Base-by-base conservation (phyloP, 2,113 vertebrate species). In the Odocoileus virginianus region DNA sequence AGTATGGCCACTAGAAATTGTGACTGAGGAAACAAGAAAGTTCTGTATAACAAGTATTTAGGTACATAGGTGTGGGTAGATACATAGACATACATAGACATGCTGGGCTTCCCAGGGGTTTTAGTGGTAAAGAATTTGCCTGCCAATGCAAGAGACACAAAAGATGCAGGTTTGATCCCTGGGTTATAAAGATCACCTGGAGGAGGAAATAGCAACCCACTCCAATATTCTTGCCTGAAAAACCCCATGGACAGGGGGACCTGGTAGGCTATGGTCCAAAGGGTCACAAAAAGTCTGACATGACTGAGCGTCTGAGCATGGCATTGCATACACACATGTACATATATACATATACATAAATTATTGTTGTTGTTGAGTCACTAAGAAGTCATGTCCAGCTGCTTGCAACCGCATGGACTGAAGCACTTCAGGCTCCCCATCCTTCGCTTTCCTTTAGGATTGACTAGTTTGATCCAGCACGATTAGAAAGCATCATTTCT, bases 251-350 rank as follows among this genome's bases (percentile, higher is more conserved):
- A 71, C 67, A 71, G 21, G 40, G n/a, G n/a, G n/a, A 71, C n/a
- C n/a, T 40, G 67, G 67, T 0, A 1, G n/a, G 19, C 67, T 71
- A 23, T 23, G 67, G 10, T 40, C n/a, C n/a, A 71, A 71, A 71
- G n/a, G 10, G 36, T 40, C 67, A 40, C 67, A 71, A 23, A 40
- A 19, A 71, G 36, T 71, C 36, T 71, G n/a, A 71, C n/a, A 71
- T 0, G 5, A 40, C 67, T 40, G 67, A 71, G 67, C 10, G 23
- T 71, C 19, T 0, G 2, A 40, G 10, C 10, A 3, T 13, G 19
- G n/a, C n/a, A 36, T 21, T 2, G 0, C 64, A 36, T 36, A 36
- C 19, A 36, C 9, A 36, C 64, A 36, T 11, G 9, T 71, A 36
- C 5, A 12, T 36, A 36, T 12, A 36, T n/a, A 67, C 64, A 67